phyloP scores from a whole-genome alignment of 2,888 invertebrate species.

The Cremastinae sp. region DNA sequence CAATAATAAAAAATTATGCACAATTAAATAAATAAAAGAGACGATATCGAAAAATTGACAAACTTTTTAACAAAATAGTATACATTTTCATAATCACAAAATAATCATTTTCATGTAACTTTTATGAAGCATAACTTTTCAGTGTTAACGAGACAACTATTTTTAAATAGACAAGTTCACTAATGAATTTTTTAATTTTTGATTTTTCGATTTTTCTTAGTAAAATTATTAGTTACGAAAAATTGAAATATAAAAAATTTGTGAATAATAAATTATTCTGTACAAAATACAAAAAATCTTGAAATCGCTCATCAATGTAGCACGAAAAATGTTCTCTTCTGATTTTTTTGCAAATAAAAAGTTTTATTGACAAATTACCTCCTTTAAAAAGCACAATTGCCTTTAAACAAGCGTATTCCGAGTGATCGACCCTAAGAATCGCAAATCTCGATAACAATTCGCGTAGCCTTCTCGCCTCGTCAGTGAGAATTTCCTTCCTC shows the following conservation, averaged over 20 bases:
- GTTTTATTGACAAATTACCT: conserved; percentile 81
- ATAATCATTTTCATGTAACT: too few species aligned
- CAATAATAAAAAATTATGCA: not conserved
- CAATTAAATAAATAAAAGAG: not conserved
- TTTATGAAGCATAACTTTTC: too few species aligned
- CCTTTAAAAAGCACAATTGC: conserved; percentile 90
- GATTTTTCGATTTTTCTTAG: not conserved
- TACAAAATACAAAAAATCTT: too few species aligned
- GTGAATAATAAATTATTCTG: too few species aligned
- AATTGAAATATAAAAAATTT: too few species aligned
- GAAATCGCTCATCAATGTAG: too few species aligned
- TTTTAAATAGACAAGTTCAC: not conserved
- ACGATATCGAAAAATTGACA: not conserved
- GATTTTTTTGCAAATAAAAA: not conserved
- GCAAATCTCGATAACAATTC: conserved; percentile 86
- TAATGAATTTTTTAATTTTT: not conserved
- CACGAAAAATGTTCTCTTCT: too few species aligned
- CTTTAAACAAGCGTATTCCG: conserved; percentile 93
- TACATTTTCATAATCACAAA: too few species aligned
- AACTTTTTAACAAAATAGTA: too few species aligned
- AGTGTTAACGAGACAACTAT: too few species aligned
- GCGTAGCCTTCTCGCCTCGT: conserved; percentile 84
- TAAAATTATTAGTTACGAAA: too few species aligned
- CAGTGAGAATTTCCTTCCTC: conserved; percentile 82
- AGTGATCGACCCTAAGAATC: conserved; percentile 87